Conservation (phyloP, 2,888 invertebrate species). For the Dynastes tityus region DNA sequence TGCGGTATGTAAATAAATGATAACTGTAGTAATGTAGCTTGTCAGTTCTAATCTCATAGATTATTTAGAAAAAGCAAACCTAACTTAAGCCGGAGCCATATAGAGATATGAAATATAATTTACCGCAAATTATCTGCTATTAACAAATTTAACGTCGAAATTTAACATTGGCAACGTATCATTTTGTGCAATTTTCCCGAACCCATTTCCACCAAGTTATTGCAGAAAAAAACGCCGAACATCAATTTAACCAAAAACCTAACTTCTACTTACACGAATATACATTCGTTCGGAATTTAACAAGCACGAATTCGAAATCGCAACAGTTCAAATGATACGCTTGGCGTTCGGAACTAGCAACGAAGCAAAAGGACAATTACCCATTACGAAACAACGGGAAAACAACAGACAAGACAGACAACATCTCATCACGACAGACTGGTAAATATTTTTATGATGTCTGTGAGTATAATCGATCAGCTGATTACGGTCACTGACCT, state of each 20-base stretch:
- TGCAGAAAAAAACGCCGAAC: not conserved
- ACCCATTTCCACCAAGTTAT: not conserved
- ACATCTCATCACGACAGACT: conserved; percentile 48
- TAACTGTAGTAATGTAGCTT: no score
- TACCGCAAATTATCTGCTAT: not conserved
- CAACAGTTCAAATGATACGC: conserved; percentile 29
- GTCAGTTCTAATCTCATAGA: no score
- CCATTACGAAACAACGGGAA: conserved; percentile 42
- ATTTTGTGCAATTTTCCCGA: conserved; percentile 8
- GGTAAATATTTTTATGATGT: conserved; percentile 49
- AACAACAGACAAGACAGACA: conserved; percentile 42
- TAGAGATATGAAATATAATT: not conserved
- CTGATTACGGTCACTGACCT: conserved; percentile 60
- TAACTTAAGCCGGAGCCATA: no score
- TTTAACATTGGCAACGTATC: conserved; percentile 17
- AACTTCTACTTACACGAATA: no score
- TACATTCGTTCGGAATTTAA: no score
- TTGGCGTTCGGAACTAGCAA: conserved; percentile 15
- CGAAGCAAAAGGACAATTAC: conserved; percentile 38
- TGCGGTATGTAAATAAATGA: no score
- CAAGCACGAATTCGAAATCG: conserved; percentile 14
- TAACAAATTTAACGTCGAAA: conserved; percentile 3
- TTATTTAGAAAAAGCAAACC: no score
- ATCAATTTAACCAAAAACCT: not conserved
- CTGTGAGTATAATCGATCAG: conserved; percentile 56